Evolutionary conservation across 2,888 invertebrate species (phyloP).

Genomic region (Ctena decussata): DNA sequence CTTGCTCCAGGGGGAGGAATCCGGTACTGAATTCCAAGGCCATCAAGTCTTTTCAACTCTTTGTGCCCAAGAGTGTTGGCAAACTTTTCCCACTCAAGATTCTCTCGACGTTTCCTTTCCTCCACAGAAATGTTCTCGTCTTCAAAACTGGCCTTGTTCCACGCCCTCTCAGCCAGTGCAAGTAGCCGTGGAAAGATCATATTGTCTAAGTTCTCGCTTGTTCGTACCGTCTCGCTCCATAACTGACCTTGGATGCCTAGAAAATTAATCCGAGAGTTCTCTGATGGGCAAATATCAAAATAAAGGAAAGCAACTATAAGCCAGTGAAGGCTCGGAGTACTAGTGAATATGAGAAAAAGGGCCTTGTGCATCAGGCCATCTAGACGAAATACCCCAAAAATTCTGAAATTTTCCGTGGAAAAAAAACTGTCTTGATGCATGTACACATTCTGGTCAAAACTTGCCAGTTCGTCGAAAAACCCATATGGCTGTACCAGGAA

Average conservation of each 20-base stretch:
- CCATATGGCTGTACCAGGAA: too few relatives aligned
- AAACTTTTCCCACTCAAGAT: slow-evolving; percentile 75
- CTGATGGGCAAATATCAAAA: too few relatives aligned
- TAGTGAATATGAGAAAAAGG: too few relatives aligned
- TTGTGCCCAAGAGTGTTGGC: slow-evolving; percentile 76
- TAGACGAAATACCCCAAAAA: too few relatives aligned
- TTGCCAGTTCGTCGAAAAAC: too few relatives aligned
- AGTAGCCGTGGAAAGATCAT: slow-evolving; percentile 80
- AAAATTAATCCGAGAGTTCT: too few relatives aligned
- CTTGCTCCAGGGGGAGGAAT: slow-evolving; percentile 79
- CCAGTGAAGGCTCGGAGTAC: too few relatives aligned
- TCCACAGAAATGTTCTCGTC: slow-evolving; percentile 16
- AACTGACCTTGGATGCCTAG: slow-evolving; percentile 83
- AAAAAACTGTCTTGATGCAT: too few relatives aligned
- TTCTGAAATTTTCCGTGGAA: too few relatives aligned
- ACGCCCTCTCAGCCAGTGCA: slow-evolving; percentile 83
- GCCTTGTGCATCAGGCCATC: too few relatives aligned
- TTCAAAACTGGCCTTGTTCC: slow-evolving; percentile 83
- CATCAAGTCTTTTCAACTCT: slow-evolving; percentile 77
- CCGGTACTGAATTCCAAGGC: slow-evolving; percentile 70
- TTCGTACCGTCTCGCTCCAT: slow-evolving; percentile 81
- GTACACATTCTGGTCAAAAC: too few relatives aligned
- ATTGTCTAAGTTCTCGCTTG: slow-evolving; percentile 71
- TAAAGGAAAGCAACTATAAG: too few relatives aligned
- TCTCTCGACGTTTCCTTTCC: slow-evolving; percentile 20